A percentile compares a stretch with the other conserved stretches of the same genome.
phyloP scores from a whole-genome alignment of 1,140 invertebrate species.

The Holotrichia oblita region DNA sequence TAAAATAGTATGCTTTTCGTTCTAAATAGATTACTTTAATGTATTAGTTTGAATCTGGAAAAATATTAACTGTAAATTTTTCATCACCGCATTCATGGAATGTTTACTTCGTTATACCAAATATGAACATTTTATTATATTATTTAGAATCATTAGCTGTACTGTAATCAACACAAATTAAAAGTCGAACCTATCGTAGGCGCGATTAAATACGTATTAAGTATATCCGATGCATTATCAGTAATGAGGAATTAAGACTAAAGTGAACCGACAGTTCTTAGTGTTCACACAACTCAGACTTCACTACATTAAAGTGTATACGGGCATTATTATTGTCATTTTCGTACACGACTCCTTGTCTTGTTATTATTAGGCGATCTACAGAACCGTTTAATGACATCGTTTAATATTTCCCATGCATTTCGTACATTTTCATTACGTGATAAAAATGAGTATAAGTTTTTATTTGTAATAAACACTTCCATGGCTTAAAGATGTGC shows the following conservation, averaged over 20 bases:
- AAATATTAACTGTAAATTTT: no score
- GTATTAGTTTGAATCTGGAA: no score
- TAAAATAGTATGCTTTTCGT: no score
- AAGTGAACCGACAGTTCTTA: not conserved
- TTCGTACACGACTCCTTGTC: not conserved
- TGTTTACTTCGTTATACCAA: no score
- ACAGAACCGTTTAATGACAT: not conserved
- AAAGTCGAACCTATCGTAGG: not conserved
- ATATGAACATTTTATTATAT: no score
- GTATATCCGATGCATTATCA: not conserved
- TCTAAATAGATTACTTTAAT: no score
- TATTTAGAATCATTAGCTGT: no score
- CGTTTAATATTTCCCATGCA: not conserved
- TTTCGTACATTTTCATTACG: not conserved
- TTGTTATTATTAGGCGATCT: not conserved
- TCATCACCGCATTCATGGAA: no score
- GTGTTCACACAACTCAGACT: not conserved
- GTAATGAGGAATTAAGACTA: not conserved
- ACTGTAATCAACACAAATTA: not conserved
- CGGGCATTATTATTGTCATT: not conserved
- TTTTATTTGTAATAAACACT: conserved; percentile 1
- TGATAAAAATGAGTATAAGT: not conserved
- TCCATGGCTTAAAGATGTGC: not conserved
- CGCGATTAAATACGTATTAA: not conserved
- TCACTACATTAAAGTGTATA: not conserved